These are phyloP conservation scores for Salvelinus alpinus DNA, from an alignment of 2,113 vertebrate species.

Conservation along the genomic window DNA sequence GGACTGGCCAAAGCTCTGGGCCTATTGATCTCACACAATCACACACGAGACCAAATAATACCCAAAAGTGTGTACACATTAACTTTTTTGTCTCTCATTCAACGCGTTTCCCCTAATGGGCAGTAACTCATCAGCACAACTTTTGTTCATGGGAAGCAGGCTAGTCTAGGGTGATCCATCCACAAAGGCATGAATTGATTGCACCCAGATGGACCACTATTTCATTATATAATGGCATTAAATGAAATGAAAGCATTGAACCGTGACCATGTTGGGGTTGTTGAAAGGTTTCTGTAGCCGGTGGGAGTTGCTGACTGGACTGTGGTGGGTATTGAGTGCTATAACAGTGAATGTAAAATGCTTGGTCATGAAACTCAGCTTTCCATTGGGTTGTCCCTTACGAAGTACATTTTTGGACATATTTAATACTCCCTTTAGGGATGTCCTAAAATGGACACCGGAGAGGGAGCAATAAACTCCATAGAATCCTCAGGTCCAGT, in stretches of 20 bases:
- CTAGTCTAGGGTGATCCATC: neutral
- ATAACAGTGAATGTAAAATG: neutral
- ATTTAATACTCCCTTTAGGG: no score
- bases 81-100: neutral
- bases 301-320: constrained; percentile 17
- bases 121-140: neutral
- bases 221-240: constrained; percentile 10
- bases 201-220: constrained; percentile 7
- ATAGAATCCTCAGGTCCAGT: constrained; percentile 8
- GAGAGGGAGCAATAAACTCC: neutral
- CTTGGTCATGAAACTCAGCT: constrained; percentile 16
- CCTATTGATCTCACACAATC: no score
- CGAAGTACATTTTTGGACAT: no score
- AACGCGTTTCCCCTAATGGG: constrained; percentile 3
- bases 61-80: neutral
- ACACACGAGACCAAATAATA: neutral
- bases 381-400: neutral
- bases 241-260: constrained; percentile 4
- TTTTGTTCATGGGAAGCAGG: constrained; percentile 15
- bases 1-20: no score
- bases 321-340: neutral
- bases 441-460: no score
- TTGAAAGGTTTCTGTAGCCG: constrained; percentile 7
- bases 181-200: constrained; percentile 4
- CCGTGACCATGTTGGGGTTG: neutral